These are phyloP conservation scores for Pipra filicauda DNA, from an alignment of 2,113 vertebrate species.

Conservation along the genomic window DNA sequence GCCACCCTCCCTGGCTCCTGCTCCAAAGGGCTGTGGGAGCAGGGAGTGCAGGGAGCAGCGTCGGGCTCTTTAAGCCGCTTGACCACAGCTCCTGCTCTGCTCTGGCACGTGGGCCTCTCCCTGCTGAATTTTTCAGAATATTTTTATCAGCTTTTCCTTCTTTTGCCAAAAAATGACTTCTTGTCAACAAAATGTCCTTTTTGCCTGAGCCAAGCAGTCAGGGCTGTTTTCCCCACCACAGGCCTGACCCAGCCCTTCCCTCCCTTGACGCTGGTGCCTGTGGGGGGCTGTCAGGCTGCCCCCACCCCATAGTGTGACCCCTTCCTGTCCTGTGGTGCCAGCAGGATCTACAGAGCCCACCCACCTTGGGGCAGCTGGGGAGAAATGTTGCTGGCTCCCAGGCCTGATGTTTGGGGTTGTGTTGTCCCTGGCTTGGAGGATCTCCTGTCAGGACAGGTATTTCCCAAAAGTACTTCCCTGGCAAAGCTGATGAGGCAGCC, in stretches of 20 bases:
- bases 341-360: not conserved
- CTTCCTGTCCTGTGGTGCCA: not conserved
- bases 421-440: not conserved
- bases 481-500: not conserved
- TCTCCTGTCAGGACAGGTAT: not conserved
- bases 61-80: not conserved
- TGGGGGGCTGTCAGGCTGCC: not conserved
- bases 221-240: not conserved
- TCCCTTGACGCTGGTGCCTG: not conserved
- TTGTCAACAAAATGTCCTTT: conserved; percentile 59
- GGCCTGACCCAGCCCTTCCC: not conserved
- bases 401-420: not conserved
- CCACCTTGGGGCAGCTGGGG: not conserved
- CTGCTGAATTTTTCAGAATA: not conserved
- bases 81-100: not conserved
- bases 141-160: conserved; percentile 56
- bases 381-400: not conserved
- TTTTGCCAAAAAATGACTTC: conserved; percentile 59
- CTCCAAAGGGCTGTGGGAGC: not conserved
- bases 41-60: not conserved
- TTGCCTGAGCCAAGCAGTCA: not conserved
- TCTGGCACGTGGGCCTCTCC: not conserved
- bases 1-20: accelerated
- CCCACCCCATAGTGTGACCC: not conserved
- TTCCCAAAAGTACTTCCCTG: not conserved